Conservation (phyloP, 2,113 vertebrate species). For the Dascyllus trimaculatus region DNA sequence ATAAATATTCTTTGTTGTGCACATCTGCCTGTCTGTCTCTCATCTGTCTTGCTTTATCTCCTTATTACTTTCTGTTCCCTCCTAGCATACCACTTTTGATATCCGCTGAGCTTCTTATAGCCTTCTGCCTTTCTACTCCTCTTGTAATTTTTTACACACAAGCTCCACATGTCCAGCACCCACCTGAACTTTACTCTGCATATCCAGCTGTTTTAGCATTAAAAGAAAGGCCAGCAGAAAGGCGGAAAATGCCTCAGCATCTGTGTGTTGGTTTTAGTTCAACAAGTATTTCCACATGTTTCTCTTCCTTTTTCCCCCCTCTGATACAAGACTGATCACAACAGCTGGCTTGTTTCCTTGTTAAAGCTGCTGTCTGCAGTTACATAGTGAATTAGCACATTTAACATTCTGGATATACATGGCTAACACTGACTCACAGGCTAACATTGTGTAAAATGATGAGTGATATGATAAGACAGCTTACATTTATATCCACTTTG, state of each 20-base stretch:
- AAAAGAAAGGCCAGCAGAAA: constrained; percentile 76
- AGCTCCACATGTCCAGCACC: constrained; percentile 32
- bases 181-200: constrained; percentile 47
- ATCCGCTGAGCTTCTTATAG: constrained; percentile 24
- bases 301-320: constrained; percentile 70
- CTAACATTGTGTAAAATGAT: constrained; percentile 38
- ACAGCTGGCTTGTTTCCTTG: constrained; percentile 81
- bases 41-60: constrained; percentile 37
- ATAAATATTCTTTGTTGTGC: constrained; percentile 55
- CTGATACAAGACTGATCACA: constrained; percentile 77
- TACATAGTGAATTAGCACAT: constrained; percentile 72
- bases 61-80: not conserved
- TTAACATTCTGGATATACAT: constrained; percentile 59
- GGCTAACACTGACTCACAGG: constrained; percentile 48
- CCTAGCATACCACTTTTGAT: constrained; percentile 1
- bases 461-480: constrained; percentile 54
- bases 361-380: constrained; percentile 66
- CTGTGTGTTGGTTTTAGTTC: constrained; percentile 80
- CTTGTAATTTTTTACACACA: constrained; percentile 13
- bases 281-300: constrained; percentile 86
- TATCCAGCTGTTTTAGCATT: constrained; percentile 76
- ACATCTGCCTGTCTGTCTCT: constrained; percentile 44
- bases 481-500: constrained; percentile 38
- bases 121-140: constrained; percentile 19
- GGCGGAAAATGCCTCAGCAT: constrained; percentile 82